phyloP scores from a whole-genome alignment of 2,888 invertebrate genomes.

The Glaucopsyche alexis region DNA sequence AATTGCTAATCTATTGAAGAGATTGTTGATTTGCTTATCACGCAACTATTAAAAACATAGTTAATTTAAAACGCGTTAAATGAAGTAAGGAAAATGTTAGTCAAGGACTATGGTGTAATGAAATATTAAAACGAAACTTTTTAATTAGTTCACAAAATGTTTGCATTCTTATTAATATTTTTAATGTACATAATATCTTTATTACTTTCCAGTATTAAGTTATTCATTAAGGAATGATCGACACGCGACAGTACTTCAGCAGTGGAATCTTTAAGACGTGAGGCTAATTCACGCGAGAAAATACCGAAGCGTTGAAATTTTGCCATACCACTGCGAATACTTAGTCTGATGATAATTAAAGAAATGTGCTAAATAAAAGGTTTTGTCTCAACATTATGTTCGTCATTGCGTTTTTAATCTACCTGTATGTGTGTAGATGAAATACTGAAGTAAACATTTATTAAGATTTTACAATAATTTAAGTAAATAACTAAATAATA shows the following conservation, averaged over 20 bases:
- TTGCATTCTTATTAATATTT: background rate
- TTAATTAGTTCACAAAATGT: too few species aligned
- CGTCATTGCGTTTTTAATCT: too few species aligned
- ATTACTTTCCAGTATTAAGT: background rate
- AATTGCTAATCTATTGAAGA: too few species aligned
- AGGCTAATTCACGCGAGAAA: conserved; percentile 68
- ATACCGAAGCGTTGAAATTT: conserved; percentile 58
- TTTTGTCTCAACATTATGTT: background rate
- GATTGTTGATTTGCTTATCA: too few species aligned
- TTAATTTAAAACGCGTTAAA: too few species aligned
- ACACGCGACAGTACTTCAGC: conserved; percentile 48
- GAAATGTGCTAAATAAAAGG: background rate
- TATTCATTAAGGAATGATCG: conserved; percentile 49
- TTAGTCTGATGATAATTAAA: background rate
- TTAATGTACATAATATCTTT: background rate
- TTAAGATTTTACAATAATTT: background rate
- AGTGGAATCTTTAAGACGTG: conserved; percentile 61
- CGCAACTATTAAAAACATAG: too few species aligned
- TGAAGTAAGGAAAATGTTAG: too few species aligned
- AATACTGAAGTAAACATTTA: too few species aligned
- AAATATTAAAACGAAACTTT: too few species aligned
- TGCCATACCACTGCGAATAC: conserved; percentile 36
- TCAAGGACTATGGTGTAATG: too few species aligned
- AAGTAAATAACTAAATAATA: too few species aligned
- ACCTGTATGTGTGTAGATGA: too few species aligned